Evolutionary conservation across 2,113 vertebrate genomes (phyloP).

Genomic region (Corydoras maculifer): DNA sequence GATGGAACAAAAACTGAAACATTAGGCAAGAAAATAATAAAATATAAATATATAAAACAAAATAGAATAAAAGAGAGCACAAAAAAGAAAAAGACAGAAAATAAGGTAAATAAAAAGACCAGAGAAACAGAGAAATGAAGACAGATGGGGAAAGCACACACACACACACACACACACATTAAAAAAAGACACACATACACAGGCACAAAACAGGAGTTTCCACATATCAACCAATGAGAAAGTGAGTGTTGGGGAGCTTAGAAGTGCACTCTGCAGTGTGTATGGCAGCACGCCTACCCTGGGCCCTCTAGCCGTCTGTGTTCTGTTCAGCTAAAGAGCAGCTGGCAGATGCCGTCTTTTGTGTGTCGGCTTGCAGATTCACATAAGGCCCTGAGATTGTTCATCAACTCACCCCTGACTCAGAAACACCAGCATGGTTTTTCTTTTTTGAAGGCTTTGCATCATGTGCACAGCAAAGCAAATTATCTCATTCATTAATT

Average conservation of each 20-base stretch:
- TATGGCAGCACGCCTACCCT: constrained; percentile 57
- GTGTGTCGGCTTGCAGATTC: not conserved
- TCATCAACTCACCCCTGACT: not conserved
- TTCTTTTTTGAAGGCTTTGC: not conserved
- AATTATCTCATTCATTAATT: not conserved
- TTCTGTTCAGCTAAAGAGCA: constrained; percentile 11
- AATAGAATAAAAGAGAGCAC: not conserved
- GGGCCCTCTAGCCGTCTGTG: constrained; percentile 20
- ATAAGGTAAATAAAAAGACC: not conserved
- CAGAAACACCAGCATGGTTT: not conserved
- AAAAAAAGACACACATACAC: not conserved
- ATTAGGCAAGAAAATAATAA: not conserved
- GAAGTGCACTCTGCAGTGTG: constrained; percentile 41
- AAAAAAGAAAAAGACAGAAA: constrained; percentile 10
- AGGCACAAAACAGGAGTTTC: not conserved
- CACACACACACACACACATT: not conserved
- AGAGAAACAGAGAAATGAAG: not conserved
- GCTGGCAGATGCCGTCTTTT: constrained; percentile 50
- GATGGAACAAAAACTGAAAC: too few species aligned
- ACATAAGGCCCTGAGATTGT: not conserved
- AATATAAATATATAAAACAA: not conserved
- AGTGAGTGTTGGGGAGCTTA: constrained; percentile 38
- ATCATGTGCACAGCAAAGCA: not conserved
- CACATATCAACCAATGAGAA: not conserved
- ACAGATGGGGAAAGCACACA: not conserved